Base-by-base conservation (phyloP, 2,113 vertebrate genomes). In the Cercopithecus mona region DNA sequence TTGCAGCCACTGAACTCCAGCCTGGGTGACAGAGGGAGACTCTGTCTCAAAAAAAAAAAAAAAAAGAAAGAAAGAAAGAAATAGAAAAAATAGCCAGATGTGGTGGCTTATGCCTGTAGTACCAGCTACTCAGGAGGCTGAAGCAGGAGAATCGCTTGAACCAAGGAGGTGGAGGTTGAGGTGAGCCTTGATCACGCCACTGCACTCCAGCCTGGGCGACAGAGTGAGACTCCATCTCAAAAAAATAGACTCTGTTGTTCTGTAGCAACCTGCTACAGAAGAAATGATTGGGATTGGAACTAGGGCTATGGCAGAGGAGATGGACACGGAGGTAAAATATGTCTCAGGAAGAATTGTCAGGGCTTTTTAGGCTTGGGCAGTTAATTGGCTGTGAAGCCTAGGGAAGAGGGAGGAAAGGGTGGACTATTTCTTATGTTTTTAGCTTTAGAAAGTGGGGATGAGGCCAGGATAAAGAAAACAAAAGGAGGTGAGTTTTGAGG, bases 261-360 rank as follows among this genome's bases (percentile, higher is more conserved):
- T 66, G 64, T 14, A 32, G 12, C 40, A 18, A 66, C 8, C 18
- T 45, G 61, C 75, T 27, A 22, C 27, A 32, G 72, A 55, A 86
- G 73, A 27, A 13, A 59, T 66, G 57, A 22, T 1, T 45, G 64
- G 14, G 32, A 22, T 43, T 25, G n/a, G 6, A 40, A 20, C 35
- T 20, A 32, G 79, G 27, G 66, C 30, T 25, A 3, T 2, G 10
- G 84, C 73, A 52, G n/a, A 86, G 40, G 80, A 43, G 45, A 14
- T 0, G 18, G 40, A 14, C 3, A 0, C 3, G 57, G 40, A 38
- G 25, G 43, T 7, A 6, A 35, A 61, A 10, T 6, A 10, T 5
- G 38, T 50, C 80, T 85, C 55, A 30, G 30, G 45, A 48, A 68
- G 38, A 86, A 59, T 0, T 59, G 38, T 25, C 72, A 73, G 85